Base-by-base conservation (phyloP, 1,140 invertebrate genomes). In the Triops cancriformis region DNA sequence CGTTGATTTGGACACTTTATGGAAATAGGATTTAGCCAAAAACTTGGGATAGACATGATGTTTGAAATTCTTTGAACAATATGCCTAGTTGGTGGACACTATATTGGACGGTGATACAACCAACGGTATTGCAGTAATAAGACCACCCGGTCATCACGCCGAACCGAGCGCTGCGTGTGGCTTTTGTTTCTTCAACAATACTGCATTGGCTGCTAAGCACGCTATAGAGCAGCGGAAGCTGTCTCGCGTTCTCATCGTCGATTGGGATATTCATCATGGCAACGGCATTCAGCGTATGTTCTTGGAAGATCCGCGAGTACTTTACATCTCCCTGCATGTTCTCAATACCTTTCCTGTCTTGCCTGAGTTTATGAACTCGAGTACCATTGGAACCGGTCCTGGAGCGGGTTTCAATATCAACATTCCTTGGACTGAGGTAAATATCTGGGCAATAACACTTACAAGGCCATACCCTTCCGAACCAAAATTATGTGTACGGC, bases 251-350 rank as follows among this genome's bases (percentile, higher is more conserved):
- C 83, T 98, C n/a, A 91, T 98, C 74, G 82, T 98, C 1, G 96
- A 98, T 85, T 98, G 95, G 93, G 96, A 98, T 85, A 90, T 98
- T 7, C 96, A 98, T 84, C 95, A 97, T 83, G 96, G 96, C 10
- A 94, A 97, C 84, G 94, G 94, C 6, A 94, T 91, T 1, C 93
- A 96, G 83, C 87, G 90, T 74, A 89, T 92, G 26, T 94, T 95
- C 80, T 88, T 93, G 81, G 83, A 89, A 26, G 89, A 91, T 82
- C 87, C 89, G 6, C 85, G 89, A 82, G 91, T 98, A 51, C 85
- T 98, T n/a, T 97, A 96, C 82, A 90, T 98, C 27, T 97, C 94
- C 1, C 84, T 98, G 31, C 96, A 98, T 87, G 90, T 94, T 26
- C 96, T 94, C 83, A 94, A 97, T 81, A 86, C 94, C 80, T 94